A percentile compares a stretch with the other conserved stretches of the same genome.
Conservation (phyloP, 2,797 vertebrate species). For the Oryzias sinensis region DNA sequence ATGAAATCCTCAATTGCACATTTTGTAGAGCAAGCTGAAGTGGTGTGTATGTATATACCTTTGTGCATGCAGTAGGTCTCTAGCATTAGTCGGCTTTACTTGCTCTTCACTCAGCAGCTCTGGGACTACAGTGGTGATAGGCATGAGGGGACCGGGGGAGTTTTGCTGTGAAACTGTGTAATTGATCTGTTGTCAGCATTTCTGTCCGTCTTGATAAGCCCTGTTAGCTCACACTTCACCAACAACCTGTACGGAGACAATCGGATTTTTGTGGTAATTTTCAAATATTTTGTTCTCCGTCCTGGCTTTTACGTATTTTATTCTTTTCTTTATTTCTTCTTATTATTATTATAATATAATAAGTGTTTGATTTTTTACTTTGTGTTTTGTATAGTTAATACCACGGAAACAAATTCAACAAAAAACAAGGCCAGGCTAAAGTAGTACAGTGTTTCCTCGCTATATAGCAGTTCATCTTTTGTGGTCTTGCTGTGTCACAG, state of each 20-base stretch:
- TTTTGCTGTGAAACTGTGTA: conserved; percentile 67
- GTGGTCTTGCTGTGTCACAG: no score
- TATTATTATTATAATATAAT: no score
- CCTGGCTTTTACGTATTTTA: no score
- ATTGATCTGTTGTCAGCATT: conserved; percentile 76
- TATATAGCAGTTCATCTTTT: no score
- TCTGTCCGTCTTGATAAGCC: conserved; percentile 69
- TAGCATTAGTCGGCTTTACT: conserved; percentile 14
- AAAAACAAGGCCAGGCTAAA: no score
- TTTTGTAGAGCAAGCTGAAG: conserved; percentile 46
- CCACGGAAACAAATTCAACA: no score
- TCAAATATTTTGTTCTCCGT: conserved; percentile 23
- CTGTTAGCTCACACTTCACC: conserved; percentile 70
- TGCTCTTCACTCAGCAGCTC: conserved; percentile 51
- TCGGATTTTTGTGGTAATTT: conserved; percentile 56
- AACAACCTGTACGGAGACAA: conserved; percentile 58
- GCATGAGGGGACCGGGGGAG: conserved; percentile 59
- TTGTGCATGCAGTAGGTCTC: conserved; percentile 14
- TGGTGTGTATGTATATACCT: conserved; percentile 23
- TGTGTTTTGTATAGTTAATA: no score
- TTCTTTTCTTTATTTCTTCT: no score
- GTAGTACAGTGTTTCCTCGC: no score
- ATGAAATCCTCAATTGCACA: conserved; percentile 55
- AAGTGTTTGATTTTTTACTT: no score
- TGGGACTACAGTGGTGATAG: conserved; percentile 59